phyloP scores from a whole-genome alignment of 1,140 invertebrate genomes.

The Amyelois transitella region DNA sequence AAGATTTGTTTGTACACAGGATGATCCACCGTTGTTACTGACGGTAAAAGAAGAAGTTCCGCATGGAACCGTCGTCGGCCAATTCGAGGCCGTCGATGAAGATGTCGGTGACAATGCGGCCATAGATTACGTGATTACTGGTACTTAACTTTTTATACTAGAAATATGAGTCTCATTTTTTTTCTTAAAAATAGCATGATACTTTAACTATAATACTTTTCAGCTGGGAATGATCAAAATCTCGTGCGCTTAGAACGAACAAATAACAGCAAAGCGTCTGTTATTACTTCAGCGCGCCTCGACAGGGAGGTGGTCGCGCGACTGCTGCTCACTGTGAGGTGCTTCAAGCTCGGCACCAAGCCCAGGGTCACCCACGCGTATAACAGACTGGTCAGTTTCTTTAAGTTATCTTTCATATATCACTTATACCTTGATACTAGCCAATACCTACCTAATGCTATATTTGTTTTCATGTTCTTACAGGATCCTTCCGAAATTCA shows the following conservation, averaged over 20 bases:
- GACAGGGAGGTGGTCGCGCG: constrained; percentile 80
- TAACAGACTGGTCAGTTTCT: constrained; percentile 72
- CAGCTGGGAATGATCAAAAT: constrained; percentile 82
- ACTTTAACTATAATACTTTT: constrained; percentile 8
- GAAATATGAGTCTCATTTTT: background rate
- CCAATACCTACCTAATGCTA: background rate
- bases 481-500: constrained; percentile 83
- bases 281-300: constrained; percentile 77
- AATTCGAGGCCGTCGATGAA: constrained; percentile 81
- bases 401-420: too few relatives aligned
- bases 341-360: constrained; percentile 76
- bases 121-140: constrained; percentile 83
- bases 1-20: constrained; percentile 52
- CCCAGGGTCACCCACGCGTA: constrained; percentile 74
- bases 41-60: constrained; percentile 79
- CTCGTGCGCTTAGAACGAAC: constrained; percentile 78
- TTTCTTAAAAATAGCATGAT: background rate
- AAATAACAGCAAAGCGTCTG: constrained; percentile 78
- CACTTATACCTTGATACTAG: background rate
- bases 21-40: constrained; percentile 79
- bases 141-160: constrained; percentile 34
- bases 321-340: constrained; percentile 81
- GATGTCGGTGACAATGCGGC: constrained; percentile 85
- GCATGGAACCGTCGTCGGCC: constrained; percentile 79
- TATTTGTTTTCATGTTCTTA: constrained; percentile 23